These are phyloP conservation scores for Piprites chloris DNA, from an alignment of 2,113 vertebrate genomes.

Conservation along the genomic window DNA sequence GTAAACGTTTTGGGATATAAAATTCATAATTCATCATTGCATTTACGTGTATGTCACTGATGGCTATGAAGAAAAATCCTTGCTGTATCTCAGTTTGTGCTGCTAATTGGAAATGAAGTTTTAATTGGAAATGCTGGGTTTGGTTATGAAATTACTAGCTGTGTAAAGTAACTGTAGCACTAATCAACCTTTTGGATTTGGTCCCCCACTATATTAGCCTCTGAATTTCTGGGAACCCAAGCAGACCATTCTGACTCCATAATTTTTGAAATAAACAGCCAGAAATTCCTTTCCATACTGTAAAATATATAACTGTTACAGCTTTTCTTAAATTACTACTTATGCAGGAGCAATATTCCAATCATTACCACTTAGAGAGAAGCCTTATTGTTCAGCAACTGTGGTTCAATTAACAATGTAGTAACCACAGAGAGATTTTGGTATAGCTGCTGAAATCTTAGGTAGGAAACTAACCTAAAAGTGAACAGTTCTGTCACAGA, in stretches of 20 bases:
- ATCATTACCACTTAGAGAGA: neutral
- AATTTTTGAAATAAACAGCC: neutral
- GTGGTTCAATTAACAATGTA: neutral
- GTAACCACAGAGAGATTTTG: neutral
- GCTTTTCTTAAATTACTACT: neutral
- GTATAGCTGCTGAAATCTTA: neutral
- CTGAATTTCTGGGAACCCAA: neutral
- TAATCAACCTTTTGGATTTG: neutral
- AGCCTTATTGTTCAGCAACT: rapidly evolving
- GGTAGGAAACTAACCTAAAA: neutral
- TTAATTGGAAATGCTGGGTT: neutral
- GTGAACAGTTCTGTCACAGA: neutral
- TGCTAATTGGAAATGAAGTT: neutral
- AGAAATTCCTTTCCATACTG: neutral
- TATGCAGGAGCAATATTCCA: too few species aligned
- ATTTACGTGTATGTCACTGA: neutral
- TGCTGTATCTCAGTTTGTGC: neutral
- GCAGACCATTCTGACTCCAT: neutral
- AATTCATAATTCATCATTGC: neutral
- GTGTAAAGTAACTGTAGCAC: neutral
- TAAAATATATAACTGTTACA: neutral
- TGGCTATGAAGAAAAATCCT: neutral
- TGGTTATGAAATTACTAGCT: neutral
- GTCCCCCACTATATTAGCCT: neutral
- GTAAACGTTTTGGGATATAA: neutral